A percentile compares a stretch with the other conserved stretches of the same genome.
Evolutionary conservation across 2,888 invertebrate genomes (phyloP).

Genomic region (Anorthoa munda): DNA sequence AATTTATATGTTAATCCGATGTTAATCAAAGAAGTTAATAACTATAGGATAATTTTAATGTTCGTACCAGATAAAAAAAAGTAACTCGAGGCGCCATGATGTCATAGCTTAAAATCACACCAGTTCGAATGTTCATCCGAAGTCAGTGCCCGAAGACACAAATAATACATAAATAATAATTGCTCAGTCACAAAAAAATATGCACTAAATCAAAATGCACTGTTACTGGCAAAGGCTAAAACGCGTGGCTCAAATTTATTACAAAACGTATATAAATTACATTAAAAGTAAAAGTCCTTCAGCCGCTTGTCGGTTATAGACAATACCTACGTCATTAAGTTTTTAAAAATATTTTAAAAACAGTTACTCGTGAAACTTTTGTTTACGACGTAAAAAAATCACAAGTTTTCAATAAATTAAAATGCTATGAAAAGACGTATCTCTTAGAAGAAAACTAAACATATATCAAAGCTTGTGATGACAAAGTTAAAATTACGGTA

Average conservation of each 20-base stretch:
- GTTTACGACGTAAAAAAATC: constrained; percentile 60
- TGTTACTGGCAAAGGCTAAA: constrained; percentile 84
- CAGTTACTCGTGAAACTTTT: constrained; percentile 39
- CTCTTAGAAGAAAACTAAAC: constrained; percentile 58
- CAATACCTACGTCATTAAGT: constrained; percentile 55
- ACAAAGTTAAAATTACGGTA: constrained; percentile 52
- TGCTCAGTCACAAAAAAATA: constrained; percentile 79
- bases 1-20: constrained; percentile 27
- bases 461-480: constrained; percentile 66
- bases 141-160: constrained; percentile 43
- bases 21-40: constrained; percentile 23
- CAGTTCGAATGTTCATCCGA: constrained; percentile 55
- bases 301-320: constrained; percentile 55
- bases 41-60: constrained; percentile 40
- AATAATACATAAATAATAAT: constrained; percentile 65
- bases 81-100: constrained; percentile 50
- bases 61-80: constrained; percentile 59
- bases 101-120: constrained; percentile 58
- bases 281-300: constrained; percentile 70
- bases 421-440: constrained; percentile 66
- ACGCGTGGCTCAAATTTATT: constrained; percentile 65
- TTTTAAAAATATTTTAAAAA: constrained; percentile 64
- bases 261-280: constrained; percentile 76
- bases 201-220: constrained; percentile 86
- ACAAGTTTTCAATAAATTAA: constrained; percentile 66